Percentiles rank a stretch among this genome's conserved stretches.
Evolutionary conservation across 2,797 vertebrate genomes (phyloP).

Genomic region (Balearica regulorum): DNA sequence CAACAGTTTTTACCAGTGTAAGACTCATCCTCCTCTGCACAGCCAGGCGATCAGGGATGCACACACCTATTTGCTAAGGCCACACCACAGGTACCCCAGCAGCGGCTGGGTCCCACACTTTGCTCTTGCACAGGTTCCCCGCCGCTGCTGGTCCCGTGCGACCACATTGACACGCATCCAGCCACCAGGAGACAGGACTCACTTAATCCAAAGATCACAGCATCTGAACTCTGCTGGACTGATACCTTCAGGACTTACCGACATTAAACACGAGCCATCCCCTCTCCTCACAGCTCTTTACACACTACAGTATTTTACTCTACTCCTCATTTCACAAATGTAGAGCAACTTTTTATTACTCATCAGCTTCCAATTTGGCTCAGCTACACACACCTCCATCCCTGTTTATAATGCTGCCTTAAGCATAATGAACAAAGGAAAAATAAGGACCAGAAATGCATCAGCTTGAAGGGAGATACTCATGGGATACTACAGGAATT

Average conservation of each 20-base stretch:
- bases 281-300: not conserved
- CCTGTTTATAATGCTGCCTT: not conserved
- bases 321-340: not conserved
- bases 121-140: not conserved
- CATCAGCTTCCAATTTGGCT: conserved; percentile 26
- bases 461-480: conserved; percentile 28
- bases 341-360: not conserved
- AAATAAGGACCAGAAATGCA: conserved; percentile 43
- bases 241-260: not conserved
- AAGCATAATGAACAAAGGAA: conserved; percentile 42
- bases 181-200: not conserved
- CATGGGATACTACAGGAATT: conserved; percentile 6
- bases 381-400: not conserved
- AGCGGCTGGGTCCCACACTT: not conserved
- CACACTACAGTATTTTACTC: not conserved
- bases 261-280: not conserved
- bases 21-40: not conserved
- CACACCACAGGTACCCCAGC: not conserved
- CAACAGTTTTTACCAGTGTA: rapidly evolving
- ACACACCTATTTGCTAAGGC: not conserved
- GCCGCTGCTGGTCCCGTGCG: rapidly evolving
- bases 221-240: not conserved
- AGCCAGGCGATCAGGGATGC: too few species aligned
- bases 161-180: rapidly evolving
- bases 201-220: not conserved